These are phyloP conservation scores for Silurus asotus DNA, from an alignment of 2,113 vertebrate genomes.

Conservation along the genomic window DNA sequence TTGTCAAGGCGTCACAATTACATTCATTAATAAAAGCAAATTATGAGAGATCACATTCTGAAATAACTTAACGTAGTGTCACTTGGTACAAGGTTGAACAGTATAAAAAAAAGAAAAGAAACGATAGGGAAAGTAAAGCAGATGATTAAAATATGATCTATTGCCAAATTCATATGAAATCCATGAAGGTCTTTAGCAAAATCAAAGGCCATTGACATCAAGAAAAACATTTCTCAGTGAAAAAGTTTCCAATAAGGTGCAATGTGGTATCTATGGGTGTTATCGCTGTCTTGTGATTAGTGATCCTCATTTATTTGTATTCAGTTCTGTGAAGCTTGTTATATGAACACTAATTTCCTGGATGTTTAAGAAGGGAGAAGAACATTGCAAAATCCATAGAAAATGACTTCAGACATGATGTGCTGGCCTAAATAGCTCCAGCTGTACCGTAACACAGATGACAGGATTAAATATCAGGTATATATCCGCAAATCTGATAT, in stretches of 20 bases:
- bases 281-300: background rate
- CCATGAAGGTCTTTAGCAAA: background rate
- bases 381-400: background rate
- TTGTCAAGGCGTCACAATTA: background rate
- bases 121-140: background rate
- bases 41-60: background rate
- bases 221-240: background rate
- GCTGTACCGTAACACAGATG: background rate
- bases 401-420: background rate
- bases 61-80: background rate
- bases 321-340: background rate
- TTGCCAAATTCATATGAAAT: background rate
- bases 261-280: background rate
- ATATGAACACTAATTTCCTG: background rate
- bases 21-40: background rate
- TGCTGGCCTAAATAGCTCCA: background rate
- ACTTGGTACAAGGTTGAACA: background rate
- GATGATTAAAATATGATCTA: background rate
- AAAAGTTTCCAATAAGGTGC: slow-evolving; percentile 24
- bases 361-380: background rate
- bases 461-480: background rate
- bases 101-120: background rate
- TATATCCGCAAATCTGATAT: background rate
- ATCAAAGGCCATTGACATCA: background rate
- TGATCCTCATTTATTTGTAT: background rate